phyloP scores from a whole-genome alignment of 2,888 invertebrate genomes.

The Ganaspis brasiliensis region DNA sequence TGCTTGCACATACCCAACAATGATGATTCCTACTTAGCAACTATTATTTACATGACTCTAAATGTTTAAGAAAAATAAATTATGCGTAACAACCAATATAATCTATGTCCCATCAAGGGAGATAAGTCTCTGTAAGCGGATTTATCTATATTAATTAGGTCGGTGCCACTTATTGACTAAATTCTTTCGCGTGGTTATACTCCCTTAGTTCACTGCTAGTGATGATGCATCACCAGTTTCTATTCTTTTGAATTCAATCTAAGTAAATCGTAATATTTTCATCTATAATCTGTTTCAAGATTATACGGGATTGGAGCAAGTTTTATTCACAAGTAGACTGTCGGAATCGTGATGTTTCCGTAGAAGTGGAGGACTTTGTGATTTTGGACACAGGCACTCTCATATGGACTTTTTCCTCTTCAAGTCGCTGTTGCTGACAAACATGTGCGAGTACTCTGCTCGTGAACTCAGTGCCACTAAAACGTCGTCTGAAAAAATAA shows the following conservation, averaged over 20 bases:
- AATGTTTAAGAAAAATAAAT: constrained; percentile 39
- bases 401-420: constrained; percentile 77
- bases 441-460: constrained; percentile 84
- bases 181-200: constrained; percentile 12
- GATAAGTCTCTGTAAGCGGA: constrained; percentile 22
- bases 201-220: neutral
- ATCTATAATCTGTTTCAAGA: neutral
- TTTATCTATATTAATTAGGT: constrained; percentile 12
- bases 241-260: neutral
- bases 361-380: constrained; percentile 61
- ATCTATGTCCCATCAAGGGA: constrained; percentile 17
- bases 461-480: constrained; percentile 83
- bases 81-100: constrained; percentile 16
- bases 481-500: constrained; percentile 84
- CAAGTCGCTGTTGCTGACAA: constrained; percentile 74
- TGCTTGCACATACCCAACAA: constrained; percentile 2
- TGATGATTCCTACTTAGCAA: constrained; percentile 35
- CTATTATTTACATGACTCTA: constrained; percentile 68
- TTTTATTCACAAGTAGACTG: constrained; percentile 52
- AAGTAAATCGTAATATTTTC: neutral
- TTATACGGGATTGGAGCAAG: constrained; percentile 37
- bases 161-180: constrained; percentile 23
- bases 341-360: constrained; percentile 66
- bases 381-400: constrained; percentile 71
- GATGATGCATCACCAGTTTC: constrained; percentile 20